Base-by-base conservation (phyloP, 2,113 vertebrate species). In the Python bivittatus region DNA sequence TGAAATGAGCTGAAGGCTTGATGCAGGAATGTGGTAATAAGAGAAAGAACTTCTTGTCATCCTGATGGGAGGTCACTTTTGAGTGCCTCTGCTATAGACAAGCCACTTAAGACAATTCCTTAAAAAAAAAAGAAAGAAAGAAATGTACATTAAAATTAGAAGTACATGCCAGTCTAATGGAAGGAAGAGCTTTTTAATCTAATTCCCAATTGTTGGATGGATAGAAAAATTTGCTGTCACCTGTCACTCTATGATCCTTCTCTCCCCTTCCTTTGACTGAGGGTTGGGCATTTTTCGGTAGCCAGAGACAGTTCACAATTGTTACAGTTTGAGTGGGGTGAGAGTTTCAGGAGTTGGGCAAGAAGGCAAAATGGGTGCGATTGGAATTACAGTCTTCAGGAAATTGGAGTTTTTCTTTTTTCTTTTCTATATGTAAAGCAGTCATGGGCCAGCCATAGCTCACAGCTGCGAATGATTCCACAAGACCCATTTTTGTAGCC, bases 1-100 rank as follows among this genome's bases (percentile, higher is more conserved):
- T 94, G 93, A 93, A 94, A 95, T 89, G 92, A 95, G 88, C 9
- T 94, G 93, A 96, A 95, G 93, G 93, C 93, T 93, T 95, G 95
- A 93, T 94, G 93, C 93, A 96, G 94, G 94, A 94, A 79, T 52
- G 84, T 92, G 42, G 56, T 88, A 92, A 94, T 90, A 92, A 93
- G 93, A 92, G 96, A 93, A 95, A 92, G 93, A 93, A 68, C 60
- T 88, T 94, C 94, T 95, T 92, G 93, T 93, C 87, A 86, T 92
- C 87, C 86, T 91, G 91, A 91, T 92, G 94, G 92, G 92, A 94
- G 90, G 93, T 94, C 94, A 94, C 79, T 91, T 89, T 91, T 94
- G 92, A 96, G 93, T 68, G 91, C 48, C 90, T 92, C 89, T 93
- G 86, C 91, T 61, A 79, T 68, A 91, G 92, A 90, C 88, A 95